Base-by-base conservation (phyloP, 2,888 invertebrate species). In the Apotomis betuletana region DNA sequence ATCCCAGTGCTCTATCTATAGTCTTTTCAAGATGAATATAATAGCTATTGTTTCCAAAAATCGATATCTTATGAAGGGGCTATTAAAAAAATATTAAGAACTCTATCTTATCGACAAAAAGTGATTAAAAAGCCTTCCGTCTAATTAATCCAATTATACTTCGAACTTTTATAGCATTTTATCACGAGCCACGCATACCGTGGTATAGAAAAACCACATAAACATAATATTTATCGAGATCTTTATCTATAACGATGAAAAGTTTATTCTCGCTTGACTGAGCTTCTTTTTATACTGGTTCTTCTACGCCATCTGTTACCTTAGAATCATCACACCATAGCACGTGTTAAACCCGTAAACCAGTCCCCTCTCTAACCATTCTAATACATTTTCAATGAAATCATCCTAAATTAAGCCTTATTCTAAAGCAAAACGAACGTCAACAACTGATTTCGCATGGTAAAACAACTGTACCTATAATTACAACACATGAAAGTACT, bases 331-430 rank as follows among this genome's bases (percentile, higher is more conserved):
- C 87, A 82, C 84, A 83, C 79, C 76, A 80, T 81, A 82, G 90
- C 92, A 89, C 91, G 91, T 90, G 91, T 91, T 89, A 77, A 77
- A 77, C 70, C 78, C 76, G 52, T 63, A 67, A 68, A 68, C 67
- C 72, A 68, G 63, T 54, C 52, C 68, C 71, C 67, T 13, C 49
- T 58, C 49, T 57, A 55, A 44, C 46, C 59, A 62, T 54, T 8
- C 5, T 27, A 12, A 13, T n/a, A 3, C 13, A 38, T 9, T 61
- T 36, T 57, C 41, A 51, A 4, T 41, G 4, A 0, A 49, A 51
- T 51, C 51, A 57, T 51, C 8, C 61, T 4, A 71, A 51, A 52
- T 13, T 62, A 38, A 12, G 27, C 67, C 41, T 44, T 41, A 57
- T 44, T 27, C 5, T 2, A 1, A 36, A 38, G n/a, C 15, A 6